Base-by-base conservation (phyloP, 2,797 vertebrate species). In the Xenops minutus region DNA sequence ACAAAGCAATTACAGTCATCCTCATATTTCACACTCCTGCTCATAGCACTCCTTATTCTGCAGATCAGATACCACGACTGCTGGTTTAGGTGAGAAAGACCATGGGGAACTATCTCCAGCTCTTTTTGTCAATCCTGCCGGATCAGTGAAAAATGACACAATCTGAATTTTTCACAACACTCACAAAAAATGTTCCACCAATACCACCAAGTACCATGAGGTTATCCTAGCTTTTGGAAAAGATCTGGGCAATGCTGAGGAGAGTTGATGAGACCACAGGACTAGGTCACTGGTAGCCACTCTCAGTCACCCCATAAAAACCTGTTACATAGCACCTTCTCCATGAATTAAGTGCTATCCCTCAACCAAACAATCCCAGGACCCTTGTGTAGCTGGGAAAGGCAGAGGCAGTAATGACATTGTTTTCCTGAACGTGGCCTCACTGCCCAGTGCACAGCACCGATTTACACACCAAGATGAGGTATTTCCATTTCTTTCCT, bases 381-480 rank as follows among this genome's bases (percentile, higher is more conserved):
- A 78, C 7, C 1, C 10, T 20, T 4, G 6, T 0, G 2, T 2
- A 59, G 19, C 51, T 26, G 55, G 46, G 58, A 82, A 79, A n/a
- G 26, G 34, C 21, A 46, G 56, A 32, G n/a, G n/a, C 21, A 73
- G 36, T 4, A 51, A 59, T 1, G 7, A 34, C 26, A 39, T 0
- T 19, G 12, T 2, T 64, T 46, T 34, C 39, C 30, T 1, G 0
- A 58, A 34, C 8, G 14, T 34, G n/a, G 37, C 16, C 49, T 76
- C 23, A 18, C 43, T 51, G 27, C 9, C 16, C 8, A 0, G 0
- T 15, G 24, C 19, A 24, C 44, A 54, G 26, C 52, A 36, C 15
- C 34, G 66, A 18, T 41, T 72, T 8, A 54, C 30, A 41, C 46
- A 36, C 9, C 21, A 46, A 24, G 66, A 36, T 0, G 1, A 54